Base-by-base conservation (phyloP, 92 coral and sea anemone species). In the Epizoanthus rinbou region DNA sequence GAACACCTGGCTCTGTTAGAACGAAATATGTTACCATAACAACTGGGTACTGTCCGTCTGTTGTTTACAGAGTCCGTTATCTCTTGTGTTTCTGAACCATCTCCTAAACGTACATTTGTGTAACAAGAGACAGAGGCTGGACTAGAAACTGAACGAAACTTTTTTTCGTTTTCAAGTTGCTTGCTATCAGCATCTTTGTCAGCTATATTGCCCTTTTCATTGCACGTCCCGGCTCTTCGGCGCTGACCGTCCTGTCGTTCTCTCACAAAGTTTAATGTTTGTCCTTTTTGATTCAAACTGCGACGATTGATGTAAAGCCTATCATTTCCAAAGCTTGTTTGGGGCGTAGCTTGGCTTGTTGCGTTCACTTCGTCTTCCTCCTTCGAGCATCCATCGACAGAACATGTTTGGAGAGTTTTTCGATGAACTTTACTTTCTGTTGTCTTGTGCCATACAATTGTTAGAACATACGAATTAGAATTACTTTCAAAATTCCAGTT, bases 1-100 rank as follows among this genome's bases (percentile, higher is more conserved):
- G 91, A 85, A 74, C 91, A 88, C 45, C 58, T 80, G 10, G 89
- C 91, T 69, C 67, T 80, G 66, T 85, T 85, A 72, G 50, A 19
- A 74, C 75, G 80, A 75, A 64, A 56, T 33, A 57, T 58, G 76
- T 22, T 78, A 31, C 74, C 64, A 62, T 24, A 73, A 43, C 82
- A 22, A 78, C 39, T 22, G n/a, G 16, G 33, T 21, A 52, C 31
- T 5, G 39, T 41, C 6, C 14, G 28, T 3, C 18, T 60, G 37
- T 78, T 37, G 19, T 78, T 37, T 37, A 37, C 15, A 78, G 52
- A 21, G 50, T 15, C 19, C 28, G 16, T 50, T 50, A 50, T 78
- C 3, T 8, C 24, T 43, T 39, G 70, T 60, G 69, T 41, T 43
- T 62, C 21, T n/a, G 11, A 10, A 22, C 35, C 54, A 19, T 24